Conservation (phyloP, 2,797 vertebrate genomes). For the Protonibea diacanthus region DNA sequence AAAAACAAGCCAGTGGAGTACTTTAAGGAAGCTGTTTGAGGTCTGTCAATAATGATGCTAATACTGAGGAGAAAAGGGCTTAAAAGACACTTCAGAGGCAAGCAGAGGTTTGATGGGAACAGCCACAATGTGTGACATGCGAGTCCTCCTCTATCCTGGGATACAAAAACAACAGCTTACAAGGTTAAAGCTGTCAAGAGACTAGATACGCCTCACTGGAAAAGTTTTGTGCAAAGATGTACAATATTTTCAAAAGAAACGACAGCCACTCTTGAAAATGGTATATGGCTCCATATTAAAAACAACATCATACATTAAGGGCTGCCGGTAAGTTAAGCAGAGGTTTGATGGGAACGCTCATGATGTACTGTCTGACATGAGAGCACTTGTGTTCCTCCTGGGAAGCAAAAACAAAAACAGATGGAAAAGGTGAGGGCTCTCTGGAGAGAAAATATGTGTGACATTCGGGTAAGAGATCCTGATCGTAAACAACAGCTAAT, state of each 20-base stretch:
- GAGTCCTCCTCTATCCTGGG: conserved; percentile 43
- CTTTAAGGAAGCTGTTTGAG: conserved; percentile 48
- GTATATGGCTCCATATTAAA: conserved; percentile 2
- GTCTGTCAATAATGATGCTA: conserved; percentile 69
- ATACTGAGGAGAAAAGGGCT: conserved; percentile 47
- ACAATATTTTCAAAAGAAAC: background rate
- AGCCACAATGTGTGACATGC: conserved; percentile 36
- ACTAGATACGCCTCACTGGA: background rate
- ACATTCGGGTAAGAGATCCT: background rate
- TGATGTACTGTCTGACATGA: conserved; percentile 26
- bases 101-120: conserved; percentile 55
- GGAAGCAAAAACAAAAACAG: conserved; percentile 21
- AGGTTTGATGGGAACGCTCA: conserved; percentile 28
- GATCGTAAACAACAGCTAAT: conserved; percentile 32
- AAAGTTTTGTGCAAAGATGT: background rate
- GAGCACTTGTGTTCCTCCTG: conserved; percentile 14
- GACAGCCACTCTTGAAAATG: background rate
- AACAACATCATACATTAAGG: conserved; percentile 11
- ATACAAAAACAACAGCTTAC: conserved; percentile 55
- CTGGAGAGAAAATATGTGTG: conserved; percentile 6
- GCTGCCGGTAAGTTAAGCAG: background rate
- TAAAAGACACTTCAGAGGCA: conserved; percentile 60
- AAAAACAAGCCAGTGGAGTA: conserved; percentile 35
- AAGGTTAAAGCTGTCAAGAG: conserved; percentile 54
- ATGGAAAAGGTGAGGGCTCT: conserved; percentile 8